A percentile compares a stretch with the other conserved stretches of the same genome.
Evolutionary conservation across 2,888 invertebrate genomes (phyloP).

Genomic region (Cantharis flavilabris): DNA sequence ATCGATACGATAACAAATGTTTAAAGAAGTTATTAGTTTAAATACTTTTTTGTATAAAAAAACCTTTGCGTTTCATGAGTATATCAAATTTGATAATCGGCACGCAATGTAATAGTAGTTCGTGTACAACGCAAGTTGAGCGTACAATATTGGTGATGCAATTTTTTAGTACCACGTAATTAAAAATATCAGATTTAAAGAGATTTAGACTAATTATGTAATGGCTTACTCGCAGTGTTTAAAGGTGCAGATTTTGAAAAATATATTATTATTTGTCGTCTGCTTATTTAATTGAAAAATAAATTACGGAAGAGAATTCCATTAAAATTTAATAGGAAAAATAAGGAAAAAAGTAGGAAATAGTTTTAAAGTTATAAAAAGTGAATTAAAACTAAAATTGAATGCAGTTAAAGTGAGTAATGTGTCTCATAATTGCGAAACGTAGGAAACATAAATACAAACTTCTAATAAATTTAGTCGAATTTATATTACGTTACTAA

Average conservation of each 20-base stretch:
- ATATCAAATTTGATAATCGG: not conserved
- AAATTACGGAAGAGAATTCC: not conserved
- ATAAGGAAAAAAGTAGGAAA: not conserved
- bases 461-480: not conserved
- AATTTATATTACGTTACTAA: not conserved
- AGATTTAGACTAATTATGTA: not conserved
- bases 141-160: not conserved
- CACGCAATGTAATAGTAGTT: not conserved
- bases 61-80: not conserved
- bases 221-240: not conserved
- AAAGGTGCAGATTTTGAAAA: not conserved
- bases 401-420: not conserved
- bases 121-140: not conserved
- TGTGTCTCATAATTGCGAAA: not conserved
- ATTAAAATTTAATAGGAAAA: not conserved
- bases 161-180: not conserved
- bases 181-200: not conserved
- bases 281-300: not conserved
- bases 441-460: not conserved
- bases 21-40: not conserved
- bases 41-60: not conserved
- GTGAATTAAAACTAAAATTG: not conserved
- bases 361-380: not conserved
- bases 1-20: not conserved
- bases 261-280: no score